phyloP scores from a whole-genome alignment of 2,113 vertebrate genomes.

The Tautogolabrus adspersus region DNA sequence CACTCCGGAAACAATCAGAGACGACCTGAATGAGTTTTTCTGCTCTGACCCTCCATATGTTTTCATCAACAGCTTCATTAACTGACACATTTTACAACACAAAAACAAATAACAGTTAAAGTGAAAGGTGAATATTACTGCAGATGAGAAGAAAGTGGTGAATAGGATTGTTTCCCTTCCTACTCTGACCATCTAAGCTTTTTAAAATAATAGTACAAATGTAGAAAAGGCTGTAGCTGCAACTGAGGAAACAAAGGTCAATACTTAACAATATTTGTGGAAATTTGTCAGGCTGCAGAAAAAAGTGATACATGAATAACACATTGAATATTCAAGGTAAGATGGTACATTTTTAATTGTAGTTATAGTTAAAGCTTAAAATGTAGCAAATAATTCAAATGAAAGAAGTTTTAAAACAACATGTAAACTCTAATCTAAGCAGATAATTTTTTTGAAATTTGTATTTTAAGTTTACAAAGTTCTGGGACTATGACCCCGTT shows the following conservation, averaged over 20 bases:
- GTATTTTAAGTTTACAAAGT: no score
- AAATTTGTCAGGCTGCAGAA: not conserved
- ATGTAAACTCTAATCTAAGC: no score
- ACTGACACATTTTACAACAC: no score
- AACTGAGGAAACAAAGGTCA: not conserved
- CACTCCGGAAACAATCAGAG: constrained; percentile 15
- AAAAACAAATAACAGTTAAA: not conserved
- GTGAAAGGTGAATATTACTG: not conserved
- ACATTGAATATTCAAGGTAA: no score
- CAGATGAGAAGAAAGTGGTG: not conserved
- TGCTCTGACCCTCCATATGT: constrained; percentile 12
- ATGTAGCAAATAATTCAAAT: no score
- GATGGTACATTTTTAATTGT: no score
- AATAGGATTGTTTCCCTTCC: not conserved
- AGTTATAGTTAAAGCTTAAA: no score
- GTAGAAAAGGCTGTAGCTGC: not conserved
- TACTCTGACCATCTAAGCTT: not conserved
- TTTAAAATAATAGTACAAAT: no score
- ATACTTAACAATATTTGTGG: not conserved
- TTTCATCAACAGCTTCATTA: not conserved
- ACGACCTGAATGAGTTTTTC: constrained; percentile 14
- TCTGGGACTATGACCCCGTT: no score
- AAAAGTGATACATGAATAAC: not conserved
- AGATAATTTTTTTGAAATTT: no score
- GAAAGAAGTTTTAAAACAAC: no score